Conservation (phyloP, 2,888 invertebrate species). For the Cataglyphis cursor region DNA sequence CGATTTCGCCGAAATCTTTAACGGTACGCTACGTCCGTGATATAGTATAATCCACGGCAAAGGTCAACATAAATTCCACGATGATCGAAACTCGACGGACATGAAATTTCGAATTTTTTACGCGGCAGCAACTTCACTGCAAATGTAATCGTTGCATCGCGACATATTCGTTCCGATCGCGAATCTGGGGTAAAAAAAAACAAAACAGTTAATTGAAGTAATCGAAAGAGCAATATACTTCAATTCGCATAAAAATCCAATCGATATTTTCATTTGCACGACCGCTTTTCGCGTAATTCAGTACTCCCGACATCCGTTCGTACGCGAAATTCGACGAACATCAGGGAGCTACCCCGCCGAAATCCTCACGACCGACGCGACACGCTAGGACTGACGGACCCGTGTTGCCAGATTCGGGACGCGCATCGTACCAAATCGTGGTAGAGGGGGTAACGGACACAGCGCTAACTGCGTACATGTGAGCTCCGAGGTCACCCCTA, state of each 20-base stretch:
- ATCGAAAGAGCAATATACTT: too few species aligned
- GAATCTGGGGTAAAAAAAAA: neutral
- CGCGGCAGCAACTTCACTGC: neutral
- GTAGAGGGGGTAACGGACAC: too few species aligned
- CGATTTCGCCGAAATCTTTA: neutral
- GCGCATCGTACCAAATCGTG: too few species aligned
- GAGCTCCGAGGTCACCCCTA: too few species aligned
- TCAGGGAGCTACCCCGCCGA: too few species aligned
- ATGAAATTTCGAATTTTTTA: neutral
- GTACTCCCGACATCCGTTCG: too few species aligned
- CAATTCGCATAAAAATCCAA: neutral
- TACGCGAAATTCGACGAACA: neutral
- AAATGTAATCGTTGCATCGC: neutral
- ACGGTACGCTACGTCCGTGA: neutral
- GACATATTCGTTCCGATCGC: neutral
- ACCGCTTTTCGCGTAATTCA: too few species aligned
- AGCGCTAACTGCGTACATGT: too few species aligned
- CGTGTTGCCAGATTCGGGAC: too few species aligned
- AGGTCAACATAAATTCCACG: neutral
- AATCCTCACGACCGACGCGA: neutral
- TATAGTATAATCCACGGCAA: neutral
- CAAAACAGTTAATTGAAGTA: too few species aligned
- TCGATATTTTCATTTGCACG: neutral
- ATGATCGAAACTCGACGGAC: neutral
- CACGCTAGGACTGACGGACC: too few species aligned